These are phyloP conservation scores for Mus spretus DNA, from an alignment of 2,797 vertebrate genomes.

Conservation along the genomic window DNA sequence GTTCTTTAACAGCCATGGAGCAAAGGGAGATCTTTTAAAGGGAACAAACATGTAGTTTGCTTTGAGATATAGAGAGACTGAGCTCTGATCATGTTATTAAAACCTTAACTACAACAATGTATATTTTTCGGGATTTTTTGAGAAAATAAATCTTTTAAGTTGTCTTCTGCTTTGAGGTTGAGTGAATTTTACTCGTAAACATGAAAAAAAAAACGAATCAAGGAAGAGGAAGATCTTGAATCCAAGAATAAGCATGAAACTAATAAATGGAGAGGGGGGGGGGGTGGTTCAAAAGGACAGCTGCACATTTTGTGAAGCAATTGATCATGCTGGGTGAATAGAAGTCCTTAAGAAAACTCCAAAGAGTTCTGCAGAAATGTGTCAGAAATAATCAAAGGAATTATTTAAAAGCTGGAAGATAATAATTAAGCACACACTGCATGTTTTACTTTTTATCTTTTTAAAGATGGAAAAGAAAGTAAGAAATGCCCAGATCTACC, in stretches of 20 bases:
- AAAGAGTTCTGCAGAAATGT: conserved; percentile 17
- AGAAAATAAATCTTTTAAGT: conserved; percentile 41
- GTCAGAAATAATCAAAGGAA: conserved; percentile 22
- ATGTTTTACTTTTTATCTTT: conserved; percentile 36
- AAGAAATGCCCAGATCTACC: background rate
- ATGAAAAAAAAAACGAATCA: conserved; percentile 15
- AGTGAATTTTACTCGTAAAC: conserved; percentile 12
- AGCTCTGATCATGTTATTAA: conserved; percentile 16
- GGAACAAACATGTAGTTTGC: background rate
- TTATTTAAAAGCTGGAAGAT: conserved; percentile 16
- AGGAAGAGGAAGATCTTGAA: conserved; percentile 26
- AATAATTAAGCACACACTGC: conserved; percentile 7
- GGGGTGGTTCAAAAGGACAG: background rate
- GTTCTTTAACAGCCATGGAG: background rate
- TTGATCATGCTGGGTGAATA: background rate
- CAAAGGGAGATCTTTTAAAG: conserved; percentile 1
- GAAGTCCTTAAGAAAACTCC: background rate
- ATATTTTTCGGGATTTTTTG: background rate
- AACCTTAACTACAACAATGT: background rate
- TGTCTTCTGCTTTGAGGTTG: background rate
- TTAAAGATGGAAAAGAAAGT: conserved; percentile 36
- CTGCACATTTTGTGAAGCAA: background rate
- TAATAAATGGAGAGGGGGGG: background rate
- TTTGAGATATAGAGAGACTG: background rate
- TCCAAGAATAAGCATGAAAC: conserved; percentile 18